A percentile compares a stretch with the other conserved stretches of the same genome.
Evolutionary conservation across 2,797 vertebrate genomes (phyloP).

Genomic region (Sebastes elongatus): DNA sequence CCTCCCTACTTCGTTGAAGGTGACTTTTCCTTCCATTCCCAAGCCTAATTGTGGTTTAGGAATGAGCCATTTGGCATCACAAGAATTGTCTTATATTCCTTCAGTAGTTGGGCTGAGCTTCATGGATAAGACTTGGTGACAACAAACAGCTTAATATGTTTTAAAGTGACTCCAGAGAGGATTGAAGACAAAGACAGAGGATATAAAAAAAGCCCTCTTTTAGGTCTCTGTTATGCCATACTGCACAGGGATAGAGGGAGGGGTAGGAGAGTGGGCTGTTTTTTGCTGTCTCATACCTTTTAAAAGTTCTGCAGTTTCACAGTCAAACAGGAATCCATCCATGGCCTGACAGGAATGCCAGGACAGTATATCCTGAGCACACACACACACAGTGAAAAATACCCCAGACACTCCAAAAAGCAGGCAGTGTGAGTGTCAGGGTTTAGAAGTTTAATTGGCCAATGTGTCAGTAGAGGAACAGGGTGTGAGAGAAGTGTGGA

Average conservation of each 20-base stretch:
- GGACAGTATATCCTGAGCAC: slow-evolving; percentile 12
- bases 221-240: slow-evolving; percentile 21
- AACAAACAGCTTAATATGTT: slow-evolving; percentile 59
- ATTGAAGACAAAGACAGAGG: slow-evolving; percentile 20
- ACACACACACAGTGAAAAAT: slow-evolving; percentile 15
- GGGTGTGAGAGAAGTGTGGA: slow-evolving; percentile 47
- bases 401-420: slow-evolving; percentile 43
- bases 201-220: slow-evolving; percentile 42
- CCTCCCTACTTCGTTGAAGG: slow-evolving; percentile 31
- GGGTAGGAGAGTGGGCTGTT: slow-evolving; percentile 6
- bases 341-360: slow-evolving; percentile 34
- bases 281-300: slow-evolving; percentile 55
- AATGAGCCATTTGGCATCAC: slow-evolving; percentile 53
- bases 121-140: slow-evolving; percentile 27
- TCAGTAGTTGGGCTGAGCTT: slow-evolving; percentile 49
- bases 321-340: slow-evolving; percentile 38
- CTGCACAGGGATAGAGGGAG: slow-evolving; percentile 8
- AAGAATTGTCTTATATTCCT: slow-evolving; percentile 26
- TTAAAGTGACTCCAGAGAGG: slow-evolving; percentile 55
- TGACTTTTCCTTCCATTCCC: slow-evolving; percentile 25
- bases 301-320: slow-evolving; percentile 44
- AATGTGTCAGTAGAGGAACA: slow-evolving; percentile 58
- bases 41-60: slow-evolving; percentile 27
- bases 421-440: slow-evolving; percentile 43
- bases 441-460: slow-evolving; percentile 74